These are phyloP conservation scores for Marronus borbonicus DNA, from an alignment of 2,888 invertebrate species.

Conservation along the genomic window DNA sequence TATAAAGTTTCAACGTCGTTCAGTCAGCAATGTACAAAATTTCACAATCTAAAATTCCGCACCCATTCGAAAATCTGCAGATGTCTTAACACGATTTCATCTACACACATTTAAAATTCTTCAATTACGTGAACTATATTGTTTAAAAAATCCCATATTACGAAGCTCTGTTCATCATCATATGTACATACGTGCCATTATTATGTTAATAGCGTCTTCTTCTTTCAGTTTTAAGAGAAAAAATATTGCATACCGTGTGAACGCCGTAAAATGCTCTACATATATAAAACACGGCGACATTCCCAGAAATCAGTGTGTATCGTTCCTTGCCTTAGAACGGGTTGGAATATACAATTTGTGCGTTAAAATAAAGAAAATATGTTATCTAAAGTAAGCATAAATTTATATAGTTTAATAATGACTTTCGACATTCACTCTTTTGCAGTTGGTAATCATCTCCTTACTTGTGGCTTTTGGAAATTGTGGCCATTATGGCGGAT, in stretches of 20 bases:
- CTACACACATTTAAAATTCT: neutral
- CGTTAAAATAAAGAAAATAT: slow-evolving; percentile 2
- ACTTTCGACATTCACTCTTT: neutral
- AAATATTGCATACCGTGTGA: slow-evolving; percentile 23
- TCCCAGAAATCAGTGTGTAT: neutral
- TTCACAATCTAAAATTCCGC: too few species aligned
- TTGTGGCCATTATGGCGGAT: slow-evolving; percentile 43
- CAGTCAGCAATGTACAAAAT: too few species aligned
- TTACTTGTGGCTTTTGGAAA: slow-evolving; percentile 33
- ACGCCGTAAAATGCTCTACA: neutral
- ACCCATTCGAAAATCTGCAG: too few species aligned
- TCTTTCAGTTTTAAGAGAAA: slow-evolving; percentile 11
- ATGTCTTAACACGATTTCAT: too few species aligned
- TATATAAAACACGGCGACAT: slow-evolving; percentile 18
- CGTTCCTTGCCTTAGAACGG: neutral
- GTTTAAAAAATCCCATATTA: slow-evolving; percentile 37
- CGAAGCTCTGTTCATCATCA: neutral
- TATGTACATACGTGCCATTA: slow-evolving; percentile 4
- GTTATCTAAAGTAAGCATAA: slow-evolving; percentile 4
- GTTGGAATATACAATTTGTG: too few species aligned
- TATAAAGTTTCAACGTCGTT: too few species aligned
- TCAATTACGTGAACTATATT: slow-evolving; percentile 14
- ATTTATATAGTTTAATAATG: neutral
- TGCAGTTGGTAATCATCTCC: slow-evolving; percentile 7
- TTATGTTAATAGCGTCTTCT: slow-evolving; percentile 14